Conservation (phyloP, 2,888 invertebrate species). For the Hymenopus coronatus region DNA sequence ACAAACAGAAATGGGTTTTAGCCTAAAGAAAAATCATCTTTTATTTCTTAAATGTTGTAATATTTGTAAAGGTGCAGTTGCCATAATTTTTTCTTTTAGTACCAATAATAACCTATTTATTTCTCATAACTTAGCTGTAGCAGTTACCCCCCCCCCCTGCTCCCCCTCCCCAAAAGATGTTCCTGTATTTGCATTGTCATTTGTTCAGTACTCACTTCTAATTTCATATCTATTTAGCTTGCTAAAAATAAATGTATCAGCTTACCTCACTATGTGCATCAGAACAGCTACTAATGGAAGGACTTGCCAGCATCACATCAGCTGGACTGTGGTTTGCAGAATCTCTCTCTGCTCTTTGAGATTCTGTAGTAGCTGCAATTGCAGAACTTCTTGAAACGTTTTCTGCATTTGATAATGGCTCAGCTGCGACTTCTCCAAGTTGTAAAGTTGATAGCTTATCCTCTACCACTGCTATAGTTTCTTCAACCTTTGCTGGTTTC, state of each 20-base stretch:
- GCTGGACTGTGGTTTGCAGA: conserved; percentile 77
- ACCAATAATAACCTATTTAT: no score
- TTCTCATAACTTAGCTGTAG: no score
- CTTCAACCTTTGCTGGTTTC: not conserved
- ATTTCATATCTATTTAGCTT: no score
- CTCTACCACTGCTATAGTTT: conserved; percentile 24
- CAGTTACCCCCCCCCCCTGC: no score
- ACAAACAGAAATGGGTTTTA: no score
- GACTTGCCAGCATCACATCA: conserved; percentile 67
- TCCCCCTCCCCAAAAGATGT: no score
- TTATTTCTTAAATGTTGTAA: no score
- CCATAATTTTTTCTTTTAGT: no score
- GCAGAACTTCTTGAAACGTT: not conserved
- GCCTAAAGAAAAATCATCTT: no score
- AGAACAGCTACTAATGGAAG: conserved; percentile 65
- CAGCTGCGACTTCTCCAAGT: conserved; percentile 22
- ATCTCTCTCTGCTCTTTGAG: conserved; percentile 49
- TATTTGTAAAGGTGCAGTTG: no score
- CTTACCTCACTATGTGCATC: conserved; percentile 66
- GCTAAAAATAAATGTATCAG: not conserved
- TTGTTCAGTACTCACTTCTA: no score
- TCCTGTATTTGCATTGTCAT: no score
- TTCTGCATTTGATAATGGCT: not conserved
- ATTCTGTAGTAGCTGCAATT: not conserved
- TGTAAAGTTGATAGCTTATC: conserved; percentile 36